These are phyloP conservation scores for Drosophila repleta DNA, from an alignment of 1,140 invertebrate species.

Conservation along the genomic window DNA sequence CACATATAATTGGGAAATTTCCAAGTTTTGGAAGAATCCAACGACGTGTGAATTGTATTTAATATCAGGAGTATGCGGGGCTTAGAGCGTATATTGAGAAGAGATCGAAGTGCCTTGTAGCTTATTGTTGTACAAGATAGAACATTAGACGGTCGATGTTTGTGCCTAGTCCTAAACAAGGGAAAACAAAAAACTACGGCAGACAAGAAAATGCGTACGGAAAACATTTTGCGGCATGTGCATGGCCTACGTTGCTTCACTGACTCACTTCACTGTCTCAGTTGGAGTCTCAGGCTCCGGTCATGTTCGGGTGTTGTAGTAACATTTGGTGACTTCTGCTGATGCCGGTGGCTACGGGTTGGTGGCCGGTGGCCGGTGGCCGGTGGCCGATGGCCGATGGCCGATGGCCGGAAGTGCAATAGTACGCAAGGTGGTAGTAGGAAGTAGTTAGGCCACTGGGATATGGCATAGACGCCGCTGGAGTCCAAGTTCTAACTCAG, in stretches of 20 bases:
- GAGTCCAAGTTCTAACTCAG: slow-evolving; percentile 8
- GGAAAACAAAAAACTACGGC: too few species aligned
- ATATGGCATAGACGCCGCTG: neutral
- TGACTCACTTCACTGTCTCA: slow-evolving; percentile 8
- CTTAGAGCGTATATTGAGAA: too few species aligned
- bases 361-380: neutral
- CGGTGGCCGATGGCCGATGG: neutral
- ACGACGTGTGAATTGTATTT: neutral
- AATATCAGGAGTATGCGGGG: neutral
- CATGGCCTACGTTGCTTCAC: slow-evolving; percentile 7
- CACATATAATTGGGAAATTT: too few species aligned
- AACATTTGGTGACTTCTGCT: slow-evolving; percentile 59
- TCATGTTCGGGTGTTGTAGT: neutral
- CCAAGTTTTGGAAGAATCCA: too few species aligned
- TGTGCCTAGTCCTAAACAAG: too few species aligned
- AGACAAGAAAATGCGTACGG: slow-evolving; percentile 58
- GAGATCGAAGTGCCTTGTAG: too few species aligned
- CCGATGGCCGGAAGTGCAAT: slow-evolving; percentile 58
- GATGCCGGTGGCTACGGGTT: neutral
- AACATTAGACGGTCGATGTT: too few species aligned
- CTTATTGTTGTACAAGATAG: too few species aligned
- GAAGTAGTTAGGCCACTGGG: slow-evolving; percentile 51
- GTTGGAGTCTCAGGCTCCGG: slow-evolving; percentile 5
- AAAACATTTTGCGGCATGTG: slow-evolving; percentile 67
- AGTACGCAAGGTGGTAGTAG: slow-evolving; percentile 44